Evolutionary conservation across 2,113 vertebrate genomes (phyloP).

Genomic region (Platysteira castanea): DNA sequence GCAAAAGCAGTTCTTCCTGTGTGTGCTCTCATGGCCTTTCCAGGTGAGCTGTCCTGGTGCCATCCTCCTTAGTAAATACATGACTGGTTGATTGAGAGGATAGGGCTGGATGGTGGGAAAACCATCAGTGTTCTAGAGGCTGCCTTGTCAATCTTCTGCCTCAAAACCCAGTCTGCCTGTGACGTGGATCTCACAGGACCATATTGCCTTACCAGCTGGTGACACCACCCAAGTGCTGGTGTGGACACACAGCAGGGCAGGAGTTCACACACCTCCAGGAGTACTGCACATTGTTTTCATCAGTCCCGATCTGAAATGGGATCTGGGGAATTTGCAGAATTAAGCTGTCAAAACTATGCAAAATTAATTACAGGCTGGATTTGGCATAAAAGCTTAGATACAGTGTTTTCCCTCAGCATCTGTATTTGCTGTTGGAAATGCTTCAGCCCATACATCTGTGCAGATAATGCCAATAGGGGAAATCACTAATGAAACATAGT

Average conservation of each 20-base stretch:
- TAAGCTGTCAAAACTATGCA: conserved; percentile 17
- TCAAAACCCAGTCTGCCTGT: not conserved
- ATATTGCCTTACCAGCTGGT: fast-evolving
- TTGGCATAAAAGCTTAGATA: not conserved
- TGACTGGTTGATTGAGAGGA: not conserved
- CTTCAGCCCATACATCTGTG: not conserved
- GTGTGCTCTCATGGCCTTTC: not conserved
- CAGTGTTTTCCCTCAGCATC: not conserved
- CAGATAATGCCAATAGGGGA: not conserved
- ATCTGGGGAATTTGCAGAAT: not conserved
- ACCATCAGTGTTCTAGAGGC: not conserved
- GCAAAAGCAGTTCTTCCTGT: not conserved
- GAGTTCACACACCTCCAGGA: not conserved
- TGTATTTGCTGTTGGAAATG: not conserved
- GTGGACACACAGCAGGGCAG: not conserved
- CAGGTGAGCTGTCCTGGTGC: not conserved
- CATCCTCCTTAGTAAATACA: not conserved
- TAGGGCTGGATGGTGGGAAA: not conserved
- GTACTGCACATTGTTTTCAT: not conserved
- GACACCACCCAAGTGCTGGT: not conserved
- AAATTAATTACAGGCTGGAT: conserved; percentile 9
- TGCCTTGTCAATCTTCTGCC: not conserved
- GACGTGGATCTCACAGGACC: fast-evolving
- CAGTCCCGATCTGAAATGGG: fast-evolving
- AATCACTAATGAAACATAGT: not conserved